Evolutionary conservation across 2,797 vertebrate genomes (phyloP), one percentile per base, ranked within the genome.

Genomic region (Alauda arvensis): DNA sequence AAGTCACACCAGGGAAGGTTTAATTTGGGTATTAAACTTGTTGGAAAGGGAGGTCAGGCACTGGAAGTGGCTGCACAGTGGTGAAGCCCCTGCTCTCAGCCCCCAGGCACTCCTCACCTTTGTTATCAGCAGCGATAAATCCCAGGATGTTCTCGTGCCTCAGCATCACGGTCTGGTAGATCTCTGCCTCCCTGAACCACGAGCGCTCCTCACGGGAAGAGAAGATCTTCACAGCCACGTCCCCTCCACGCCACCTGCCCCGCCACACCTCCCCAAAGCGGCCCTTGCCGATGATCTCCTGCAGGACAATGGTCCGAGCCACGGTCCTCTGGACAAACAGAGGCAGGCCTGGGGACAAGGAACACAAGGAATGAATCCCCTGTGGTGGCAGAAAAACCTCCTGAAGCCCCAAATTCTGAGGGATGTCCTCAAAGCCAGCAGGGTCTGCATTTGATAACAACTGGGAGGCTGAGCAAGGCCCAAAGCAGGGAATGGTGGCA

Each of bases 191-290:
- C 77, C 99, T 97, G 95, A 99, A 99, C 99, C 99, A 99, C 59
- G 99, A 99, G 11, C 99, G 98, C 23, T 99, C 99, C 96, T 99
- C 99, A 7, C 99, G 98, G 2, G 99, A 99, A 0, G 99, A 99
- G 96, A 99, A 99, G 91, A 99, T 99, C 82, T 99, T 99, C 67
- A 99, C 99, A 0, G 99, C 99, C 21, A 99, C 99, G 1, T 99
- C 99, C 0, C 99, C 99, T 18, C 99, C 99, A 6, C 99, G 96
- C 99, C 99, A 99, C 78, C 98, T 97, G 70, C 99, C 99, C 4
- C 99, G 97, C 99, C 99, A 99, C 40, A 99, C 99, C 95, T 99
- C 99, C 9, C 99, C 99, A 3, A 99, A 99, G 31, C 99, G 98
- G 10, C 99, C 99, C 55, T 99, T 99, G 48, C 99, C 99, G 3